phyloP scores from a whole-genome alignment of 2,888 invertebrate species.

The Chromoteleia sp. region DNA sequence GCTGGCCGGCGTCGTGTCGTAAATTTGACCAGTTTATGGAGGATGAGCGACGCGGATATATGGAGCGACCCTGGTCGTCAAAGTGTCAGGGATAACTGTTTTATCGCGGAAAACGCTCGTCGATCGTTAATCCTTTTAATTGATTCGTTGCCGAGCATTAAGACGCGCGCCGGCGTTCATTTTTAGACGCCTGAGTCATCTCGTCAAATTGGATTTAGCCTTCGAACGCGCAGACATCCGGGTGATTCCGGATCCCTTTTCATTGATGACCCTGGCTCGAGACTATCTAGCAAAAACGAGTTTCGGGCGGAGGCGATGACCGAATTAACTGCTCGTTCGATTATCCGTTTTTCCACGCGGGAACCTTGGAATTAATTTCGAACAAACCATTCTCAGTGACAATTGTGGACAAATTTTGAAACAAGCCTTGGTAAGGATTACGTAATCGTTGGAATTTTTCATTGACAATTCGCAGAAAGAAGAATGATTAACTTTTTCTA shows the following conservation, averaged over 20 bases:
- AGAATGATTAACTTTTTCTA: too few relatives aligned
- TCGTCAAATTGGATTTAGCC: slow-evolving; percentile 26
- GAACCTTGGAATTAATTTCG: slow-evolving; percentile 20
- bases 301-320: slow-evolving; percentile 52
- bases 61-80: slow-evolving; percentile 32
- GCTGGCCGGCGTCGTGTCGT: slow-evolving; percentile 36
- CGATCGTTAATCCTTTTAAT: slow-evolving; percentile 42
- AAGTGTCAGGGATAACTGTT: slow-evolving; percentile 30
- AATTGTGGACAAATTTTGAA: slow-evolving; percentile 1
- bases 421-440: not conserved
- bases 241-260: slow-evolving; percentile 33
- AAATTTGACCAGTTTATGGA: slow-evolving; percentile 50
- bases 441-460: slow-evolving; percentile 3
- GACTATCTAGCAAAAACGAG: slow-evolving; percentile 44
- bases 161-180: slow-evolving; percentile 20
- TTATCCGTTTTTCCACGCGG: slow-evolving; percentile 10
- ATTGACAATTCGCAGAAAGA: too few relatives aligned
- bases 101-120: slow-evolving; percentile 16
- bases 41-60: slow-evolving; percentile 29
- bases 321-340: slow-evolving; percentile 36
- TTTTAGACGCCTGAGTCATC: slow-evolving; percentile 47
- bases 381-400: slow-evolving; percentile 7
- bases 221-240: slow-evolving; percentile 44
- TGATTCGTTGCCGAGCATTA: slow-evolving; percentile 23
- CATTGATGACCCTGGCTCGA: slow-evolving; percentile 39